Evolutionary conservation across 2,797 vertebrate genomes (phyloP).

Genomic region (Urocyon cinereoargenteus): DNA sequence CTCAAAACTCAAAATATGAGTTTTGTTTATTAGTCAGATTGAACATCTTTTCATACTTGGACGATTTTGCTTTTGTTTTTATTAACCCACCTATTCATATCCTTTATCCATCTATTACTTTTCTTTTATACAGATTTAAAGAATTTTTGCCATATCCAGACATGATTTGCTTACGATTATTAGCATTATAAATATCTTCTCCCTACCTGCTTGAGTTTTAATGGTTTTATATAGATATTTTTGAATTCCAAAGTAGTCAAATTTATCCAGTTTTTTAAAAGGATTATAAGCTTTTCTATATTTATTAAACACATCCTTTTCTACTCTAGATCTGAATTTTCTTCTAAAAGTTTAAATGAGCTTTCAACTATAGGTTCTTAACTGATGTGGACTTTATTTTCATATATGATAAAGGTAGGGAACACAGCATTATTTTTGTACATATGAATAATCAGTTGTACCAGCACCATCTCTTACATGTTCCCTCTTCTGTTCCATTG

Average conservation of each 20-base stretch:
- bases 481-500: neutral
- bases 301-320: neutral
- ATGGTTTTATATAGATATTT: neutral
- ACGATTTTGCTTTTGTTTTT: neutral
- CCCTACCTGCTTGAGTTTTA: neutral
- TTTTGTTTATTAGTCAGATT: neutral
- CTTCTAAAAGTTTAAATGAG: neutral
- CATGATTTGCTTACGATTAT: neutral
- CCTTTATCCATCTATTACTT: neutral
- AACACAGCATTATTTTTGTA: neutral
- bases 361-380: conserved; percentile 30
- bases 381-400: neutral
- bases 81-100: neutral
- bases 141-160: neutral
- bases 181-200: neutral
- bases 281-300: neutral
- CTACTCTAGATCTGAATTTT: neutral
- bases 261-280: neutral
- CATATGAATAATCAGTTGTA: neutral
- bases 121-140: neutral
- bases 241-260: neutral
- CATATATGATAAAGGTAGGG: neutral
- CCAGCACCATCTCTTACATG: neutral
- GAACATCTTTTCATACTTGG: neutral
- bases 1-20: neutral